Evolutionary conservation across 92 coral and sea anemone genomes (phyloP), one percentile per base, ranked within the genome.

Genomic region (Hydrozoanthus gracilis): DNA sequence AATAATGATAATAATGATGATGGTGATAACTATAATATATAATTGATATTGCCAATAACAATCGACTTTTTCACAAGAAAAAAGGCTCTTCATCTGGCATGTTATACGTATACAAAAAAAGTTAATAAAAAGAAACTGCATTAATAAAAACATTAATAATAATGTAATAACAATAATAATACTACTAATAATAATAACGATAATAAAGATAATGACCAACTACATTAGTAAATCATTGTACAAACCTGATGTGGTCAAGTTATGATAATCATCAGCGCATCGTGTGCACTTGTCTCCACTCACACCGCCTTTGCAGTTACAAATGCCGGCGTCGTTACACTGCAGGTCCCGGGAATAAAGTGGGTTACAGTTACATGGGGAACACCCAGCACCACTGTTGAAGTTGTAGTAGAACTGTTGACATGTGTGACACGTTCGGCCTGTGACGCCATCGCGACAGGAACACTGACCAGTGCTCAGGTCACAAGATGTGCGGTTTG

Each of bases 361-460:
- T 10, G 86, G 54, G 17, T 90, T 88, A 86, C 99, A 97, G 82
- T 74, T 86, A 80, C 99, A 97, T 9, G 97, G 89, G 7, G 82
- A 88, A 73, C 99, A 97, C 2, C 98, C 99, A 44, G 62, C 87
- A 4, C 95, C 95, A 83, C 95, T 95, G 87, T 86, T 78, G 73
- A 97, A 90, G 90, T 93, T 92, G 87, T 88, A 95, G 84, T 78
- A 91, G 86, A 95, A 66, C 68, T 16, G 45, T 66, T 17, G 55
- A 87, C 99, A 97, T 3, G 69, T 88, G 74, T 83, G 55, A 78
- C 99, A 97, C 3, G 88, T 93, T 58, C 71, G 82, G 65, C 95
- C 98, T 5, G 71, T 86, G 51, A 97, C 97, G 65, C 93, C 92
- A 52, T 87, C 82, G 69, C 76, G 76, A 60, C 99, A 97, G 3